These are phyloP conservation scores for Drosophila dives DNA, from an alignment of 2,888 invertebrate species.

Conservation along the genomic window DNA sequence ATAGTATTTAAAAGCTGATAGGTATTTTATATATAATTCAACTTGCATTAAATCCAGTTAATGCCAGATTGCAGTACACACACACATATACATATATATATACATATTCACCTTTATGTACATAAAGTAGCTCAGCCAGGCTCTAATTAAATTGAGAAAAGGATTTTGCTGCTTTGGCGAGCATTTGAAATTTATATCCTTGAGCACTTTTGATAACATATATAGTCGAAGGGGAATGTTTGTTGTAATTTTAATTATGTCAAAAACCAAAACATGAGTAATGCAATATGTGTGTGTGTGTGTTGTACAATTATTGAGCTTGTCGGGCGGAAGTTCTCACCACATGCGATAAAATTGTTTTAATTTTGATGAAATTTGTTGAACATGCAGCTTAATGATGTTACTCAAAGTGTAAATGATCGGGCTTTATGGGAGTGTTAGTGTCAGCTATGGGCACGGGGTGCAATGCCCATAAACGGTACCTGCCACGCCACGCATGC, in stretches of 20 bases:
- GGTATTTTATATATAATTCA: not conserved
- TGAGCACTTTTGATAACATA: conserved; percentile 32
- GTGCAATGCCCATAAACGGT: conserved; percentile 16
- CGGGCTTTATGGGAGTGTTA: conserved; percentile 16
- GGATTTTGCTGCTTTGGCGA: conserved; percentile 35
- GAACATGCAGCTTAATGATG: conserved; percentile 56
- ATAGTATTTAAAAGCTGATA: not conserved
- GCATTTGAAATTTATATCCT: conserved; percentile 41
- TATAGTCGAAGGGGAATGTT: not conserved
- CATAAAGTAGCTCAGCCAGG: not conserved
- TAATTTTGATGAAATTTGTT: conserved; percentile 57
- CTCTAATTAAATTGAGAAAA: conserved; percentile 39
- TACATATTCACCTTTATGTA: not conserved
- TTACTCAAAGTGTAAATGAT: conserved; percentile 38
- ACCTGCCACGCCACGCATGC: conserved; percentile 42
- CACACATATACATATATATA: conserved; percentile 1
- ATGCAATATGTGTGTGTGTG: conserved; percentile 21
- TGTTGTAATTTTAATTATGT: conserved; percentile 52
- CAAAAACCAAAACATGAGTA: conserved; percentile 41
- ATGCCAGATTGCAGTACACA: conserved; percentile 1
- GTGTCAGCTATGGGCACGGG: not conserved
- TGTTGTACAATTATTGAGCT: conserved; percentile 64
- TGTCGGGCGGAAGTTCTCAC: conserved; percentile 57
- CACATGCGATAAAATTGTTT: conserved; percentile 37
- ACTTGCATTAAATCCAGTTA: conserved; percentile 19